Base-by-base conservation (phyloP, 2,113 vertebrate species). In the Eclectus roratus region DNA sequence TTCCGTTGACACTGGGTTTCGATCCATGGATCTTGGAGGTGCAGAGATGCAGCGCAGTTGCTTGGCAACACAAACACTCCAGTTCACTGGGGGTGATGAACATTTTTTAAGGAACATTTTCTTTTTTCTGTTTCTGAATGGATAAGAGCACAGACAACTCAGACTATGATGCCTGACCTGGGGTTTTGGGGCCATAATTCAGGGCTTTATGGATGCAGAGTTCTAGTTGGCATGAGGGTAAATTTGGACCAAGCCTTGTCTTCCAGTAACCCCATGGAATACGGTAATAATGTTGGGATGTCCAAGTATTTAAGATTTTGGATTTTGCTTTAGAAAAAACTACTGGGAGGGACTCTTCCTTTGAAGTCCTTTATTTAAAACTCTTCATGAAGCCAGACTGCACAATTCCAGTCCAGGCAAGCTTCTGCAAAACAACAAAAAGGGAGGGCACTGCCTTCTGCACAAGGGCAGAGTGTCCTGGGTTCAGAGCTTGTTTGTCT, bases 101-200 rank as follows among this genome's bases (percentile, higher is more conserved):
- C n/a, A 35, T 63, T 63, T 79, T 88, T 89, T 80, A 91, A 91
- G 33, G 70, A 91, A 60, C 13, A 49, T 72, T 65, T 94, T 88
- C 25, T n/a, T 86, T 94, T 73, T 58, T 76, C 60, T 93, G 18
- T 63, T 83, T 52, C 56, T 88, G 91, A 80, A 70, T 85, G 85
- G 55, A 37, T 77, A 76, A 91, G 49, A 76, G n/a, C 46, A 58
- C 15, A 60, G 76, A 58, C 89, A 35, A 87, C 49, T 94, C 85
- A 78, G 35, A 29, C 13, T 50, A 6, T 14, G 29, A 46, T 16
- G 35, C 10, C 29, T 56, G 37, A 79, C n/a, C 25, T 90, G 2
- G 2, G 20, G 11, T 73, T 84, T 89, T 1, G 9, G 41, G 64
- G 10, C 35, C 3, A 7, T 84, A 88, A 88, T 65, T 97, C 65